phyloP scores from a whole-genome alignment of 1,140 invertebrate genomes.

The Acromyrmex charruanus region DNA sequence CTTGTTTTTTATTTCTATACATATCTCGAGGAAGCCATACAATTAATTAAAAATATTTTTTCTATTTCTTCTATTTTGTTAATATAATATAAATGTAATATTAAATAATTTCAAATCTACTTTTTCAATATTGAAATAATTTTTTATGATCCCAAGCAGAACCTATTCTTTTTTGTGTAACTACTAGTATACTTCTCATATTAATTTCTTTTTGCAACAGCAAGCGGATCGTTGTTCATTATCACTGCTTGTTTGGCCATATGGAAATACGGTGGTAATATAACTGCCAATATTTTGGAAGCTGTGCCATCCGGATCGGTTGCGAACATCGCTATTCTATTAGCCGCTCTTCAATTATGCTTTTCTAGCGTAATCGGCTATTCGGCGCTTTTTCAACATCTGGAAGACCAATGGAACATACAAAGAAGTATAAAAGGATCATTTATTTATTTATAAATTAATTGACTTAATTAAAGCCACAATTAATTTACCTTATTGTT shows the following conservation, averaged over 20 bases:
- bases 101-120: not conserved
- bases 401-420: conserved; percentile 89
- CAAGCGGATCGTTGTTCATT: conserved; percentile 89
- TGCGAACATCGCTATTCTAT: conserved; percentile 88
- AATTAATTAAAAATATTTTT: conserved; percentile 3
- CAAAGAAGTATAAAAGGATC: conserved; percentile 85
- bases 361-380: conserved; percentile 92
- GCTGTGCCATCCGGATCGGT: conserved; percentile 88
- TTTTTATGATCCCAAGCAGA: not conserved
- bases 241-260: conserved; percentile 89
- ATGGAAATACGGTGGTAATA: conserved; percentile 88
- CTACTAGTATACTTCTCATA: not conserved
- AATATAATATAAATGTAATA: too few relatives aligned
- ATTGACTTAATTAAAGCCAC: not conserved
- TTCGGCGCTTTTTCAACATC: conserved; percentile 91
- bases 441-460: conserved; percentile 5
- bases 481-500: not conserved
- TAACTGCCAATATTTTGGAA: conserved; percentile 87
- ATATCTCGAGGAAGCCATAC: not conserved
- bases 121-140: not conserved
- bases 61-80: not conserved
- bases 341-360: conserved; percentile 92
- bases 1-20: not conserved
- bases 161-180: not conserved
- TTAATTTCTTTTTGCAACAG: conserved; percentile 76